Evolutionary conservation across 2,888 invertebrate species (phyloP).

Genomic region (Dilophus febrilis): DNA sequence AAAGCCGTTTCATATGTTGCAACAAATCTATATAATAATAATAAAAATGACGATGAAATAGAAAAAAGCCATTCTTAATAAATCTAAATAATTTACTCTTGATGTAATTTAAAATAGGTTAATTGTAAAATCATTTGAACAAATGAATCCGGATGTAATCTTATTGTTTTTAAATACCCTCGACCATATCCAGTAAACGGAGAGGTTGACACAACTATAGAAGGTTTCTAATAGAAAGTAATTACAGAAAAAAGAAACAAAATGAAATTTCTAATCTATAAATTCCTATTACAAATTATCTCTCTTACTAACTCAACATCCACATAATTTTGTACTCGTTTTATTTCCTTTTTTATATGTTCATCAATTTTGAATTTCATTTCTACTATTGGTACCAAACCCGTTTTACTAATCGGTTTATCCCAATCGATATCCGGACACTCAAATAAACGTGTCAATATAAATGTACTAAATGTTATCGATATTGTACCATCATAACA

Average conservation of each 20-base stretch:
- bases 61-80: no score
- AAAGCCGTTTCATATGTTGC: constrained; percentile 47
- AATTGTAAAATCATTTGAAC: constrained; percentile 41
- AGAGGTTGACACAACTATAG: constrained; percentile 24
- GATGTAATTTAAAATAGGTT: constrained; percentile 36
- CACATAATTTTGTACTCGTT: constrained; percentile 19
- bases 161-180: constrained; percentile 30
- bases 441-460: constrained; percentile 24
- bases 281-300: no score
- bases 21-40: constrained; percentile 29
- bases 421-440: constrained; percentile 25
- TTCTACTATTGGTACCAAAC: constrained; percentile 23
- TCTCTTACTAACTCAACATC: background rate
- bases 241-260: background rate
- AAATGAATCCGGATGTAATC: constrained; percentile 42
- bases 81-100: constrained; percentile 21
- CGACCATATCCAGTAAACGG: constrained; percentile 35
- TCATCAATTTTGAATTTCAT: constrained; percentile 33
- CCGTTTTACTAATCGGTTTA: background rate
- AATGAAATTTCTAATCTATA: no score
- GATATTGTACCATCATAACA: constrained; percentile 29
- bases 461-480: constrained; percentile 22
- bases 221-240: constrained; percentile 17
- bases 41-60: no score
- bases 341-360: constrained; percentile 26